These are phyloP conservation scores for Onthophagus taurus DNA, from an alignment of 1,140 invertebrate genomes.

Conservation along the genomic window DNA sequence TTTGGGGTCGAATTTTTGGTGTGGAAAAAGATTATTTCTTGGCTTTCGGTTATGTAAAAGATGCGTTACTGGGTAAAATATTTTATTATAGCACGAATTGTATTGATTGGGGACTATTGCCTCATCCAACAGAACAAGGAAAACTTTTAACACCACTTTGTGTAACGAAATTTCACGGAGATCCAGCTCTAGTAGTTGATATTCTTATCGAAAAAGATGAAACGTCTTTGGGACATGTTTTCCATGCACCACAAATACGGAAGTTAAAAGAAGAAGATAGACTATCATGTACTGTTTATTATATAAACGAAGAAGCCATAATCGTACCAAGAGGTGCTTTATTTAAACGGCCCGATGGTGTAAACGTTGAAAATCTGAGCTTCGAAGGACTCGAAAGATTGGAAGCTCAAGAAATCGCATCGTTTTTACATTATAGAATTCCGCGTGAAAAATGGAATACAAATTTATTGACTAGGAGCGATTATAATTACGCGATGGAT, in stretches of 20 bases:
- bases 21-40: slow-evolving; percentile 61
- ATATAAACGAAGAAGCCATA: slow-evolving; percentile 57
- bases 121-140: slow-evolving; percentile 47
- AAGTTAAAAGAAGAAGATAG: slow-evolving; percentile 66
- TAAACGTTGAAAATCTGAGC: slow-evolving; percentile 53
- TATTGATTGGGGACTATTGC: slow-evolving; percentile 57
- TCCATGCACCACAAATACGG: slow-evolving; percentile 33
- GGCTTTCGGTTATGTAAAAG: slow-evolving; percentile 57
- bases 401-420: slow-evolving; percentile 53
- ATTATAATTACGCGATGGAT: slow-evolving; percentile 70
- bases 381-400: slow-evolving; percentile 52
- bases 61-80: slow-evolving; percentile 51
- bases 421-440: slow-evolving; percentile 55
- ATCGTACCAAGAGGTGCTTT: slow-evolving; percentile 62
- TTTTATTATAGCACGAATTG: slow-evolving; percentile 64
- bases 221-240: slow-evolving; percentile 20
- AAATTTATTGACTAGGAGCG: slow-evolving; percentile 56
- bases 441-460: slow-evolving; percentile 59
- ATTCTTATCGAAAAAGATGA: slow-evolving; percentile 39
- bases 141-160: slow-evolving; percentile 48
- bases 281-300: slow-evolving; percentile 54
- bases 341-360: slow-evolving; percentile 53
- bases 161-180: slow-evolving; percentile 44
- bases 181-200: slow-evolving; percentile 43
- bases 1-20: slow-evolving; percentile 65